Evolutionary conservation across 1,140 invertebrate species (phyloP).

Genomic region (Dendrolimus kikuchii): DNA sequence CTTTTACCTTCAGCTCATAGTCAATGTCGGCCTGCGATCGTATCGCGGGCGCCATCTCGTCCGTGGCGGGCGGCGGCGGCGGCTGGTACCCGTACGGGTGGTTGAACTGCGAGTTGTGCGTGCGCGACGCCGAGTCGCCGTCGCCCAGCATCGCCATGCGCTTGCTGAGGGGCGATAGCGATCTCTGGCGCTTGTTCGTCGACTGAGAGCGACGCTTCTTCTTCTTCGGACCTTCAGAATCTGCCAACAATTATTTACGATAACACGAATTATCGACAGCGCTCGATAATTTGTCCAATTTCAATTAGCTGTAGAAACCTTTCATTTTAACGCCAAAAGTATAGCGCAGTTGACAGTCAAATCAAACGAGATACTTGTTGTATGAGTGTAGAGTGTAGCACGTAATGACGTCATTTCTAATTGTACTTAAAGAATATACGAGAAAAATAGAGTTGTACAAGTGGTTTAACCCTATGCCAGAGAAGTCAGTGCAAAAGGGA

Average conservation of each 20-base stretch:
- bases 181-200: slow-evolving; percentile 78
- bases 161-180: slow-evolving; percentile 84
- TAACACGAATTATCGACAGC: no score
- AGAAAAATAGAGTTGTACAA: no score
- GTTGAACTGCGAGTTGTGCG: slow-evolving; percentile 75
- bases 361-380: no score
- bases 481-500: no score
- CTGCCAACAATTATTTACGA: slow-evolving; percentile 26
- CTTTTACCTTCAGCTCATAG: slow-evolving; percentile 76
- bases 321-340: no score
- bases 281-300: no score
- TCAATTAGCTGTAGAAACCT: no score
- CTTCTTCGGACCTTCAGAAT: slow-evolving; percentile 73
- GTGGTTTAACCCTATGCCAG: no score
- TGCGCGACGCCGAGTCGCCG: slow-evolving; percentile 63
- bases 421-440: no score
- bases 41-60: slow-evolving; percentile 30
- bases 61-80: slow-evolving; percentile 46
- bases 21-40: slow-evolving; percentile 71
- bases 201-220: slow-evolving; percentile 76
- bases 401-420: no score
- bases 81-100: slow-evolving; percentile 69
- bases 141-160: slow-evolving; percentile 81
- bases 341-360: no score
- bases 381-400: no score